These are phyloP conservation scores for Diceros bicornis DNA, from an alignment of 2,797 vertebrate genomes.

Conservation along the genomic window DNA sequence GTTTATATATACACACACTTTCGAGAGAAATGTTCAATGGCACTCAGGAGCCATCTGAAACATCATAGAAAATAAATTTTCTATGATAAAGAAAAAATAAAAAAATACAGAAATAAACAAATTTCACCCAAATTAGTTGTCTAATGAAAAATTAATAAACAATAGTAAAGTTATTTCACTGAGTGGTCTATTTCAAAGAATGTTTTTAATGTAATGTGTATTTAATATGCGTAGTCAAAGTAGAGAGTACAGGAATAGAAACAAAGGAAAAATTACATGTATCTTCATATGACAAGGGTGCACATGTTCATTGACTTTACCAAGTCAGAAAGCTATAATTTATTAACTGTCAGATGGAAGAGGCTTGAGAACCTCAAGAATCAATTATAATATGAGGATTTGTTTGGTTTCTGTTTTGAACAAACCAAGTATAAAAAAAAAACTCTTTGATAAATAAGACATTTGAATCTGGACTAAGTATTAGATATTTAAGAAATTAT, in stretches of 20 bases:
- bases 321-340: not conserved
- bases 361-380: slow-evolving; percentile 3
- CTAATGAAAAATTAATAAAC: not conserved
- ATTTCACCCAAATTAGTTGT: slow-evolving; percentile 34
- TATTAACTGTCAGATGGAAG: not conserved
- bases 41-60: not conserved
- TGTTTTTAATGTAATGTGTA: not conserved
- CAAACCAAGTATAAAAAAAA: not conserved
- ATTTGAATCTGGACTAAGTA: not conserved
- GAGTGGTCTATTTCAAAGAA: not conserved
- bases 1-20: not conserved
- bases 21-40: not conserved
- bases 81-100: too few species aligned
- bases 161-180: slow-evolving; percentile 20
- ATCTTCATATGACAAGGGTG: not conserved
- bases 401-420: slow-evolving; percentile 9
- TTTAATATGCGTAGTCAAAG: not conserved
- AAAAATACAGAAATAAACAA: accelerated
- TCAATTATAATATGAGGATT: not conserved
- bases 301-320: not conserved
- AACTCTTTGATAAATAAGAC: not conserved
- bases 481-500: not conserved
- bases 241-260: not conserved
- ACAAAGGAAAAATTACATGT: not conserved
- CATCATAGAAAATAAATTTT: slow-evolving; percentile 32